Evolutionary conservation across 2,888 invertebrate genomes (phyloP).

Genomic region (Phyllotreta cruciferae): DNA sequence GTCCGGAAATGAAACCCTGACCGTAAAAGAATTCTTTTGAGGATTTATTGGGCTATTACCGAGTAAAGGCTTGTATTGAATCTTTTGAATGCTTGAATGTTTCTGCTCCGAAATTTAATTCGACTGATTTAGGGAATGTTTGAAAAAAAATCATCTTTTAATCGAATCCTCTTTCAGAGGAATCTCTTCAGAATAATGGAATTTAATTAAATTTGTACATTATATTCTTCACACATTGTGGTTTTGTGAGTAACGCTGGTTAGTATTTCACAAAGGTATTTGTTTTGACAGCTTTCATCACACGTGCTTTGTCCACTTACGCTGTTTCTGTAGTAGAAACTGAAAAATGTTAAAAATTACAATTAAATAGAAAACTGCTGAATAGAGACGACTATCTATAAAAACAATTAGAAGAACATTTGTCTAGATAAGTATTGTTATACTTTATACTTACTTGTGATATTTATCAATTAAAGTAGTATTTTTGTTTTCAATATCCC

Average conservation of each 20-base stretch:
- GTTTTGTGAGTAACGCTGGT: slow-evolving; percentile 54
- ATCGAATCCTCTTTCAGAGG: background rate
- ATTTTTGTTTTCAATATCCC: slow-evolving; percentile 48
- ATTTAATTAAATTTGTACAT: background rate
- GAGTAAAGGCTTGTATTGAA: too few species aligned
- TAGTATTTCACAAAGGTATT: slow-evolving; percentile 64
- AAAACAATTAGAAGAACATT: too few species aligned
- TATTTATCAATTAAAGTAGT: slow-evolving; percentile 60
- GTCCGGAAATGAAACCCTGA: too few species aligned
- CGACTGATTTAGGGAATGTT: too few species aligned
- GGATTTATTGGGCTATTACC: too few species aligned
- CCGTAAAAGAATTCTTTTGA: too few species aligned
- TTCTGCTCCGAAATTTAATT: too few species aligned
- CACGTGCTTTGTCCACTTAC: slow-evolving; percentile 35
- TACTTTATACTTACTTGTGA: slow-evolving; percentile 52
- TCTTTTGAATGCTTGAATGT: too few species aligned
- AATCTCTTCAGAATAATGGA: background rate
- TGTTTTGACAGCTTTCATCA: slow-evolving; percentile 47
- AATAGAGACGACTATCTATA: background rate
- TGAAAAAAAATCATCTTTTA: slow-evolving; percentile 3
- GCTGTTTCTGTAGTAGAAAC: slow-evolving; percentile 44
- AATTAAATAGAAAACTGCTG: background rate
- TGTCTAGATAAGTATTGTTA: too few species aligned
- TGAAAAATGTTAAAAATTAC: slow-evolving; percentile 25
- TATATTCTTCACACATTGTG: background rate